These are phyloP conservation scores for Gallinago nigripennis DNA, from an alignment of 2,797 vertebrate genomes.

Conservation along the genomic window DNA sequence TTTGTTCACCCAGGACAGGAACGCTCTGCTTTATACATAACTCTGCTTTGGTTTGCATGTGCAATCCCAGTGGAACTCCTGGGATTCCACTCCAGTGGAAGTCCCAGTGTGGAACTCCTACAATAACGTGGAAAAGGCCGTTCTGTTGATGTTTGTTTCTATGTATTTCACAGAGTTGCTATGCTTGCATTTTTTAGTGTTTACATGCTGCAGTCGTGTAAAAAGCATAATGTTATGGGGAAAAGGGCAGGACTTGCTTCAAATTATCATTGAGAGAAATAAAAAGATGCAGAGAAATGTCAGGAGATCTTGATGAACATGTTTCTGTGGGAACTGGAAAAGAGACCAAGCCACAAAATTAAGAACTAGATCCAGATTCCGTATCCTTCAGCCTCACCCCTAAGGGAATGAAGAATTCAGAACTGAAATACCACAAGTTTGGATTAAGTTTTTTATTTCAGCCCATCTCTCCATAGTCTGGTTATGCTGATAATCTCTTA, in stretches of 20 bases:
- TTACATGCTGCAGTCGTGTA: conserved; percentile 45
- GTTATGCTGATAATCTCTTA: neutral
- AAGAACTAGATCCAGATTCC: conserved; percentile 52
- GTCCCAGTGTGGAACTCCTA: neutral
- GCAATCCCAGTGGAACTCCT: neutral
- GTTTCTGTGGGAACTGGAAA: conserved; percentile 61
- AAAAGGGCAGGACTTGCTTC: conserved; percentile 52
- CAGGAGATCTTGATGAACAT: conserved; percentile 45
- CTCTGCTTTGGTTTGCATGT: neutral
- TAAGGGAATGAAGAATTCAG: conserved; percentile 32
- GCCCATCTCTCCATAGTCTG: neutral
- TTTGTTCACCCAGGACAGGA: neutral
- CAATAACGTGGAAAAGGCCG: neutral
- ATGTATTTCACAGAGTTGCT: conserved; percentile 44
- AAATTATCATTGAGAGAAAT: neutral
- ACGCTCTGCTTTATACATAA: neutral
- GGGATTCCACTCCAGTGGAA: too few relatives aligned
- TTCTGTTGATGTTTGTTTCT: conserved; percentile 6
- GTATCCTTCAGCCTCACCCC: conserved; percentile 52
- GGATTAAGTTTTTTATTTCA: neutral
- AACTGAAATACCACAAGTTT: conserved; percentile 48
- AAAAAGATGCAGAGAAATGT: conserved; percentile 34
- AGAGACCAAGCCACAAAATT: conserved; percentile 46
- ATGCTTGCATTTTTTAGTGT: conserved; percentile 49
- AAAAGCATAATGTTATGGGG: conserved; percentile 3